Evolutionary conservation across 2,888 invertebrate species (phyloP).

Genomic region (Pedicia rivosa): DNA sequence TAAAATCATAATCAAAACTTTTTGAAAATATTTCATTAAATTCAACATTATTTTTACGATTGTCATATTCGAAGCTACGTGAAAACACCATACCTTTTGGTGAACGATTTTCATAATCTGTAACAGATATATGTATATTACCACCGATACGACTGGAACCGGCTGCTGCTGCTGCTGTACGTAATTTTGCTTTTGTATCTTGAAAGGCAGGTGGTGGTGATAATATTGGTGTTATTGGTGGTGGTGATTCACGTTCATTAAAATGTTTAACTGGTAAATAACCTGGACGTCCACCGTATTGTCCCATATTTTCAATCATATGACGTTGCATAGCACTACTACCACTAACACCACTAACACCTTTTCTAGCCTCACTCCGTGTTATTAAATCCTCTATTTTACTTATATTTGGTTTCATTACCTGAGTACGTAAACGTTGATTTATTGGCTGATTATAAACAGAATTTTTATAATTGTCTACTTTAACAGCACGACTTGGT

Average conservation of each 20-base stretch:
- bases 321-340: background rate
- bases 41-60: conserved; percentile 22
- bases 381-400: conserved; percentile 30
- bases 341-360: background rate
- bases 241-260: conserved; percentile 35
- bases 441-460: background rate
- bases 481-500: background rate
- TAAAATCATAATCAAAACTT: conserved; percentile 29
- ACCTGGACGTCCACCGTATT: conserved; percentile 24
- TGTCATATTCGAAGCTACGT: conserved; percentile 30
- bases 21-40: conserved; percentile 30
- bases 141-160: conserved; percentile 1
- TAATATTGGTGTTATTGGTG: conserved; percentile 50
- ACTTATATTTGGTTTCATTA: background rate
- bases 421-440: background rate
- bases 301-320: background rate
- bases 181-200: conserved; percentile 29
- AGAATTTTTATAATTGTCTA: conserved; percentile 2
- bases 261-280: conserved; percentile 28
- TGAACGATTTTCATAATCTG: conserved; percentile 3
- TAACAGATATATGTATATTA: conserved; percentile 5
- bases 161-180: conserved; percentile 11
- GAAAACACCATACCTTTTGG: conserved; percentile 30
- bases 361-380: conserved; percentile 21
- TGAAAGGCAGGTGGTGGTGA: conserved; percentile 56